A percentile compares a stretch with the other conserved stretches of the same genome.
These are phyloP conservation scores for Trichonephila clavata DNA, from an alignment of 1,140 invertebrate genomes.

Conservation along the genomic window DNA sequence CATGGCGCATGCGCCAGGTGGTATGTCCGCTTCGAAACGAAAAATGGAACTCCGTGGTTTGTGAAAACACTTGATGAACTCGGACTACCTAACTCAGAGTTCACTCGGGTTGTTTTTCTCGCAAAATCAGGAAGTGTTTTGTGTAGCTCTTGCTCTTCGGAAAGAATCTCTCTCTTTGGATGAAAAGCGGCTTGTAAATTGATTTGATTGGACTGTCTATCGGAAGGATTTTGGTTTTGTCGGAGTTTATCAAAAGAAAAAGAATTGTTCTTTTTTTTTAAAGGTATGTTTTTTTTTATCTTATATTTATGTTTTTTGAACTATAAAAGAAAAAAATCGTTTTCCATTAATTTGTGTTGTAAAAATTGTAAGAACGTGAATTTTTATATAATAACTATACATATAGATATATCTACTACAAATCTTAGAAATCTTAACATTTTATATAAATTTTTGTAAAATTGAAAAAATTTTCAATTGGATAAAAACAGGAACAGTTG, in stretches of 20 bases:
- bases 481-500: no score
- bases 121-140: conserved; percentile 15
- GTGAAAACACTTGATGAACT: background rate
- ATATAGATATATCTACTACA: no score
- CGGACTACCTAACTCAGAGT: background rate
- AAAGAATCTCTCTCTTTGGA: background rate
- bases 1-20: background rate
- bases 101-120: background rate
- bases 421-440: no score
- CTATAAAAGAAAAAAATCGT: no score
- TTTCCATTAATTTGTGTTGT: no score
- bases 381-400: no score
- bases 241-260: background rate
- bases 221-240: conserved; percentile 13
- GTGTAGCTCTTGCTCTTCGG: background rate
- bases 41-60: background rate
- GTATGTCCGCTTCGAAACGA: background rate
- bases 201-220: background rate
- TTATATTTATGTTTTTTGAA: background rate
- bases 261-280: background rate
- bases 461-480: no score
- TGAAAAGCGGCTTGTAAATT: background rate
- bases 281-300: no score
- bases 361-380: no score
- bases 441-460: no score